Evolutionary conservation across 1,140 invertebrate genomes (phyloP).

Genomic region (Oedothorax gibbosus): DNA sequence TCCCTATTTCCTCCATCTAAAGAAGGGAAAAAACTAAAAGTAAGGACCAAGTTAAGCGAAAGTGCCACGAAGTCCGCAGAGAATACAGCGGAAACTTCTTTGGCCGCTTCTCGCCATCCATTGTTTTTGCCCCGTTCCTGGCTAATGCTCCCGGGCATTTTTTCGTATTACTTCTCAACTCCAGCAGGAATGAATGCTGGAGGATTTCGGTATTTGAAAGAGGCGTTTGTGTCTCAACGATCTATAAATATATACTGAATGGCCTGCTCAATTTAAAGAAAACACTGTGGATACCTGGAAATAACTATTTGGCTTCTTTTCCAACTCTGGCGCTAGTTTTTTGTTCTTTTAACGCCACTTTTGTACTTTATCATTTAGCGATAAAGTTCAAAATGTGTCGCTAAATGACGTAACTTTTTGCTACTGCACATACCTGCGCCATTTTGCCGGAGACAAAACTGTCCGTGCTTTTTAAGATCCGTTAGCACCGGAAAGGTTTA

Average conservation of each 20-base stretch:
- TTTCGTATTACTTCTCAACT: not conserved
- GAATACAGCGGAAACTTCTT: constrained; percentile 29
- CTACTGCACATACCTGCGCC: too few species aligned
- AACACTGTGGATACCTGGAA: not conserved
- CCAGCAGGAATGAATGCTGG: not conserved
- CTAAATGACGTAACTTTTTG: too few species aligned
- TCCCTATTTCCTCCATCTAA: too few species aligned
- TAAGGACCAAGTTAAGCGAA: constrained; percentile 13
- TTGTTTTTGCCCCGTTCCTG: not conserved
- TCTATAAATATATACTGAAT: not conserved
- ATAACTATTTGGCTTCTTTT: not conserved
- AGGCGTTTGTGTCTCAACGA: too few species aligned
- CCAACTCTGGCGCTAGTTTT: too few species aligned
- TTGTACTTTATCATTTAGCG: too few species aligned
- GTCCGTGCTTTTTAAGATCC: too few species aligned
- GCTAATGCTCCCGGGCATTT: not conserved
- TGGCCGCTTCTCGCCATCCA: not conserved
- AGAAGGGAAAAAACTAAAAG: not conserved
- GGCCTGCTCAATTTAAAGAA: not conserved
- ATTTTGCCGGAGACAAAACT: too few species aligned
- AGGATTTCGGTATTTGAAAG: not conserved
- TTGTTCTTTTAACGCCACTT: too few species aligned
- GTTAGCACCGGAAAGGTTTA: too few species aligned
- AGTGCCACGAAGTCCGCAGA: constrained; percentile 12
- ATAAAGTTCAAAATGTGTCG: too few species aligned